Percentiles rank a stretch among this genome's conserved stretches.
Conservation (phyloP, 2,113 vertebrate genomes). For the Bostrychus sinensis region DNA sequence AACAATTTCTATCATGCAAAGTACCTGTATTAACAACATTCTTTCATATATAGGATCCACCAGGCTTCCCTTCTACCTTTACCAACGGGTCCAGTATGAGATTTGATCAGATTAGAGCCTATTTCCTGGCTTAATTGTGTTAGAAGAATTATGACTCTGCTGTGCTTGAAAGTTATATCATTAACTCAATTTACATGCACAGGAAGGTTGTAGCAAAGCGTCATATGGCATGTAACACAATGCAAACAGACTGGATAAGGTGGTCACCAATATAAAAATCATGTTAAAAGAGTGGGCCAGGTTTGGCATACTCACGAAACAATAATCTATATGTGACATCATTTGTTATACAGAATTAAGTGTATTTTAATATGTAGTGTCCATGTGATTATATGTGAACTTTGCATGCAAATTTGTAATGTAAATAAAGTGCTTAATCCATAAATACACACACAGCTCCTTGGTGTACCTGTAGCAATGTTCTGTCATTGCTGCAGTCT, state of each 20-base stretch:
- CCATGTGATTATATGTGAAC: no score
- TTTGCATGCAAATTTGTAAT: no score
- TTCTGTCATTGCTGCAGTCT: no score
- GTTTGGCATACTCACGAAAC: no score
- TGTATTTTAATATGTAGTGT: no score
- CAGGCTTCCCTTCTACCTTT: constrained; percentile 50
- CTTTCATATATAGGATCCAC: constrained; percentile 48
- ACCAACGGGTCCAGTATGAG: constrained; percentile 62
- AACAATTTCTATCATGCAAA: background rate
- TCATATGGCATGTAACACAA: background rate
- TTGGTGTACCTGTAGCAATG: no score
- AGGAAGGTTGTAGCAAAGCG: constrained; percentile 22
- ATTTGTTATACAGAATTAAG: no score
- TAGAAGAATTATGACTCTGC: constrained; percentile 51
- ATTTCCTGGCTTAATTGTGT: constrained; percentile 73
- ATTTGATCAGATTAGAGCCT: constrained; percentile 65
- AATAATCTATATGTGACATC: no score
- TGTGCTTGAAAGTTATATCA: constrained; percentile 41
- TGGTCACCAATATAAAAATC: background rate
- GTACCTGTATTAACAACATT: background rate
- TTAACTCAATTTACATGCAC: constrained; percentile 57
- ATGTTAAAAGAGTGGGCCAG: background rate
- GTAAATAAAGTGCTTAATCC: no score
- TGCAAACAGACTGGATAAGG: background rate
- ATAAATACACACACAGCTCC: no score